phyloP scores from a whole-genome alignment of 2,888 invertebrate species.

The Machimus rusticus region DNA sequence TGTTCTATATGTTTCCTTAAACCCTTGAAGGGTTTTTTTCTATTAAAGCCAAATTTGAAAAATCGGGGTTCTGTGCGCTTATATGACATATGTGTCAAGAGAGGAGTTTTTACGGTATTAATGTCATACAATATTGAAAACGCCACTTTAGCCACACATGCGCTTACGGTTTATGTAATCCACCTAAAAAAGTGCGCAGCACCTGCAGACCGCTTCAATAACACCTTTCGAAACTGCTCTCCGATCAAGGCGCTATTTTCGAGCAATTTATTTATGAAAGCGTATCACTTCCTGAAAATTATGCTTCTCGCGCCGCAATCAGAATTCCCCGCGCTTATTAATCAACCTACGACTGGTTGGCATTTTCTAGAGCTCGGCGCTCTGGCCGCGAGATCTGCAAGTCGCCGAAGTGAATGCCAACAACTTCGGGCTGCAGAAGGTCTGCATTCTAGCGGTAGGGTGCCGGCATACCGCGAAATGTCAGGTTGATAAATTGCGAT shows the following conservation, averaged over 20 bases:
- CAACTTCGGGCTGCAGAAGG: conserved; percentile 12
- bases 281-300: conserved; percentile 30
- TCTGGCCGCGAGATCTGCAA: not conserved
- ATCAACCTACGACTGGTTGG: not conserved
- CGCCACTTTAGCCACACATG: not conserved
- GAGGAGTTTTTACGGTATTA: not conserved
- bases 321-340: not conserved
- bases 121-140: not conserved
- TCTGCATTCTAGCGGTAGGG: not conserved
- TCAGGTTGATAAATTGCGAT: conserved; percentile 16
- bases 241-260: not conserved
- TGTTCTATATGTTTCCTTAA: no score
- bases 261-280: conserved; percentile 16
- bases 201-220: not conserved
- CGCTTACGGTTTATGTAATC: not conserved
- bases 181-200: not conserved
- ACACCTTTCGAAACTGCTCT: not conserved
- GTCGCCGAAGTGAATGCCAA: conserved; percentile 10
- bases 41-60: no score
- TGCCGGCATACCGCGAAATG: not conserved
- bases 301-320: not conserved
- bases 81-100: no score
- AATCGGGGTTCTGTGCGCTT: no score
- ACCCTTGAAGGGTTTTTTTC: no score
- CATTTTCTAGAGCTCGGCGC: not conserved